Evolutionary conservation across 2,113 vertebrate species (phyloP).

Genomic region (Pholis gunnellus): DNA sequence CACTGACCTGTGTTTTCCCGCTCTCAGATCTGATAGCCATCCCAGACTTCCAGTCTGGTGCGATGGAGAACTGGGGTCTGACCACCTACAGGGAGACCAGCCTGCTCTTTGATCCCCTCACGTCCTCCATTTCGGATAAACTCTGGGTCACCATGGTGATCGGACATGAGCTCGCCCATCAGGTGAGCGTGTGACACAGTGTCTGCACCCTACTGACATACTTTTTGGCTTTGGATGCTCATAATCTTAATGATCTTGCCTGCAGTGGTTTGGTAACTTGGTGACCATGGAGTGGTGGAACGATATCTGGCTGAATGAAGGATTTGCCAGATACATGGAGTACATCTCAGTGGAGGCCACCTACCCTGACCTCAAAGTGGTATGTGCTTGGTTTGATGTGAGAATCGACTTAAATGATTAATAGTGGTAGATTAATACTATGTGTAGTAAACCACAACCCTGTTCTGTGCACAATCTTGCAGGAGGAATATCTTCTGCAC

Average conservation of each 20-base stretch:
- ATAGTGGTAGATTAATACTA: background rate
- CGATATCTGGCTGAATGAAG: conserved; percentile 83
- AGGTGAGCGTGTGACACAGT: conserved; percentile 62
- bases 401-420: background rate
- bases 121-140: conserved; percentile 77
- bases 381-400: conserved; percentile 40
- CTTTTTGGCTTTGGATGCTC: background rate
- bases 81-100: conserved; percentile 83
- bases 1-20: background rate
- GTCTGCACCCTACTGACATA: background rate
- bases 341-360: conserved; percentile 81
- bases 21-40: conserved; percentile 83
- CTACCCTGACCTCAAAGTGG: conserved; percentile 80
- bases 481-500: conserved; percentile 84
- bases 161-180: conserved; percentile 83
- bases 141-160: conserved; percentile 84
- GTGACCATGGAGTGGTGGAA: conserved; percentile 86
- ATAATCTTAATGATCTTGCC: background rate
- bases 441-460: background rate
- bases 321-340: conserved; percentile 84
- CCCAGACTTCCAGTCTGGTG: conserved; percentile 81
- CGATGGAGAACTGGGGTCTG: conserved; percentile 87
- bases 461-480: conserved; percentile 42
- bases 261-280: conserved; percentile 84
- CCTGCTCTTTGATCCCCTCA: conserved; percentile 80